These are phyloP conservation scores for Willisornis vidua DNA, from an alignment of 2,113 vertebrate genomes.

Conservation along the genomic window DNA sequence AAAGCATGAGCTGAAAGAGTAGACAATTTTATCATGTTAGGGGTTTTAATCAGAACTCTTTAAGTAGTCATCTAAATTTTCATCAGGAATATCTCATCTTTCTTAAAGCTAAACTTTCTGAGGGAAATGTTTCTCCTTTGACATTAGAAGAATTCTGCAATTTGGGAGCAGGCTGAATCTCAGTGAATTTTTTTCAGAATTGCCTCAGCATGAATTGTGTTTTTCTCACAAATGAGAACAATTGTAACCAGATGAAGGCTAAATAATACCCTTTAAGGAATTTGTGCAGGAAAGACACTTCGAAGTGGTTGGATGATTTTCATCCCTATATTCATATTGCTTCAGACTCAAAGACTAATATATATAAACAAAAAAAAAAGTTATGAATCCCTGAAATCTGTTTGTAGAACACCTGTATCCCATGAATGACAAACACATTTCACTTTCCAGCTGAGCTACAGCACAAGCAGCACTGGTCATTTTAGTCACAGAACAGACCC, in stretches of 20 bases:
- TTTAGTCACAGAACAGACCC: not conserved
- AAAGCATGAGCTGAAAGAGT: not conserved
- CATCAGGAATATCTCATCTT: not conserved
- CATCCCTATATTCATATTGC: not conserved
- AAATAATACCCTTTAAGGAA: not conserved
- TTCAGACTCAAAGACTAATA: not conserved
- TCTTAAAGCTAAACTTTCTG: not conserved
- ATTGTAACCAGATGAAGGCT: not conserved
- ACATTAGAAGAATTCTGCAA: not conserved
- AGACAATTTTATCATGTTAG: not conserved
- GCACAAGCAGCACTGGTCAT: not conserved
- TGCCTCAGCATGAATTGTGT: not conserved
- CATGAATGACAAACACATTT: not conserved
- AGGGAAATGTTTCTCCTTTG: not conserved
- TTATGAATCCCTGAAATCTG: not conserved
- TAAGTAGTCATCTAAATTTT: not conserved
- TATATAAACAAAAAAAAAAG: not conserved
- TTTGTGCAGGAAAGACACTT: not conserved
- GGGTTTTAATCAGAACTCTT: not conserved
- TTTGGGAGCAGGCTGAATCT: not conserved
- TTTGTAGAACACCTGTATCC: not conserved
- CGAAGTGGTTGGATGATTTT: not conserved
- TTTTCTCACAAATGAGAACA: constrained; percentile 14
- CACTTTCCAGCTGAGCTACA: not conserved
- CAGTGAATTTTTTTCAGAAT: not conserved